Evolutionary conservation across 1,140 invertebrate genomes (phyloP), one percentile per base, ranked within the genome.

Genomic region (Hesperophylax magnus): DNA sequence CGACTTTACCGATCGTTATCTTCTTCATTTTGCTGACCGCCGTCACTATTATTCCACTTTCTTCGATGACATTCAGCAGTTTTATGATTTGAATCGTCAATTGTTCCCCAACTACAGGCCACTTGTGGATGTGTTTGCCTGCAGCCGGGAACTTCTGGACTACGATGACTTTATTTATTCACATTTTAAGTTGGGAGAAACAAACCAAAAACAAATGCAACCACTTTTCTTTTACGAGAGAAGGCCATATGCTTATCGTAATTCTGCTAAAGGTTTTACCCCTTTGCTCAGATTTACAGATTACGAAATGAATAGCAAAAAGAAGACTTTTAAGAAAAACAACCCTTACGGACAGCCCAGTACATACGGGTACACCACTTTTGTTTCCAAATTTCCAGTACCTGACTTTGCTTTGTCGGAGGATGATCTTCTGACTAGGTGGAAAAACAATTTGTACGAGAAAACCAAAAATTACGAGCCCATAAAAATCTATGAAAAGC

Each of bases 371-470:
- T 47, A 69, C 31, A 72, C 53, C 7, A 31, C 65, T 86, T 77
- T 84, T 83, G 75, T 85, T 87, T 82, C 84, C 65, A 78, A 85
- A 82, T 80, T 82, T 82, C 79, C 39, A 53, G 18, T 72, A 58
- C 87, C 87, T 9, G 86, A 87, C 84, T 87, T 88, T 82, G 87
- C 86, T 54, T 78, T 86, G 71, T 79, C 85, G 27, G 85, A 86
- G 53, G 85, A 85, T 61, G 85, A 80, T 84, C 84, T 81, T 65
- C 81, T 79, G 63, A 76, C 78, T 78, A 82, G 84, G 56, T 78
- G 84, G 82, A 84, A 84, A 79, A 84, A 80, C 79, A 15, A 47
- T n/a, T 69, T 84, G 8, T 81, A 83, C 34, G 83, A 84, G 58
- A 81, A 80, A 27, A 79, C 27, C 56, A 84, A 83, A 67, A 60